These are phyloP conservation scores for Trichonephila inaurata DNA, from an alignment of 1,140 invertebrate species.

Conservation along the genomic window DNA sequence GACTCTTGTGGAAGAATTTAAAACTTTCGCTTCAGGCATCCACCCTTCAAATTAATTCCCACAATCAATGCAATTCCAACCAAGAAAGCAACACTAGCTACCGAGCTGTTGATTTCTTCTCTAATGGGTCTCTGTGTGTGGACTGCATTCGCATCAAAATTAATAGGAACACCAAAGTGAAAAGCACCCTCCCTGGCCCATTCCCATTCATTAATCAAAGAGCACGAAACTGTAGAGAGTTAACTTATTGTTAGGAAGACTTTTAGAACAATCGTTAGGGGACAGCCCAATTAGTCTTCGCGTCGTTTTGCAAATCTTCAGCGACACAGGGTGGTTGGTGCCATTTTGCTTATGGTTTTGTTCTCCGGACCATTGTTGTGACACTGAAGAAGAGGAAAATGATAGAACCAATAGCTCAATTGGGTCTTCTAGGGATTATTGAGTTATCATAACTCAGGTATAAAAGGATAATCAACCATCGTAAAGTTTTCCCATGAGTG, in stretches of 20 bases:
- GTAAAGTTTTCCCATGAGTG: neutral
- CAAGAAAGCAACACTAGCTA: constrained; percentile 15
- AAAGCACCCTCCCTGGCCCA: constrained; percentile 32
- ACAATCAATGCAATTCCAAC: neutral
- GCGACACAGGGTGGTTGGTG: constrained; percentile 54
- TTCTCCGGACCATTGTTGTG: constrained; percentile 10
- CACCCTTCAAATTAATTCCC: constrained; percentile 22
- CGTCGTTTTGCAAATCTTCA: constrained; percentile 59
- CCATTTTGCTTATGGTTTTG: constrained; percentile 46
- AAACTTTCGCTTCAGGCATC: constrained; percentile 22
- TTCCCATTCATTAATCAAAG: constrained; percentile 60
- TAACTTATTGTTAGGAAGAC: constrained; percentile 60
- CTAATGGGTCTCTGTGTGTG: neutral
- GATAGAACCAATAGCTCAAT: neutral
- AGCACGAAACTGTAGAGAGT: constrained; percentile 47
- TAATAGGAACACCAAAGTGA: constrained; percentile 50
- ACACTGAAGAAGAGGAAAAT: neutral
- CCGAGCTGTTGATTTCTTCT: constrained; percentile 27
- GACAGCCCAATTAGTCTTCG: constrained; percentile 65
- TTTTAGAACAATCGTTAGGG: constrained; percentile 55
- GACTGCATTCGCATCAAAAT: constrained; percentile 44
- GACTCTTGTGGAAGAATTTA: constrained; percentile 4
- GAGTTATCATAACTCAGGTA: neutral
- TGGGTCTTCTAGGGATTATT: neutral
- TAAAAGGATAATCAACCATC: neutral